Conservation (phyloP, 2,113 vertebrate genomes). For the Pachyramphus minor region DNA sequence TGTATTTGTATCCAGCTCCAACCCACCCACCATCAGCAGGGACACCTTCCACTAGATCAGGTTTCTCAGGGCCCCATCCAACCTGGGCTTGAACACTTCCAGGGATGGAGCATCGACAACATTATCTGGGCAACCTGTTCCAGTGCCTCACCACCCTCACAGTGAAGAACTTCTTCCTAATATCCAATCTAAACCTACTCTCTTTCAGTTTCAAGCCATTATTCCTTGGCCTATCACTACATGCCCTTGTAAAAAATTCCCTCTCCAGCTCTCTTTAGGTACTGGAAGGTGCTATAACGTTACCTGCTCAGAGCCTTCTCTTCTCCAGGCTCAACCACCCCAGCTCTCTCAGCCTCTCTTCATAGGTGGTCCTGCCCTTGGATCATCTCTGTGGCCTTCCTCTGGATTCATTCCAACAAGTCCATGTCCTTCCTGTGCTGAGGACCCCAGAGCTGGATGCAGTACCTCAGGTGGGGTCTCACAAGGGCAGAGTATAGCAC, state of each 20-base stretch:
- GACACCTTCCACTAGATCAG: neutral
- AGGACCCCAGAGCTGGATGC: neutral
- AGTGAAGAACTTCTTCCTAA: neutral
- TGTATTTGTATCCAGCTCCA: neutral
- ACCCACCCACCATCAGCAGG: neutral
- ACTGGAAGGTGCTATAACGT: neutral
- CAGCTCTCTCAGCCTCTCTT: neutral
- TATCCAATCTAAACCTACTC: neutral
- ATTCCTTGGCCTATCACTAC: neutral
- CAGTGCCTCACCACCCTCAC: neutral
- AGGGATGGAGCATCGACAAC: neutral
- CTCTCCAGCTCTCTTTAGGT: neutral
- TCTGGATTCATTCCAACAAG: neutral
- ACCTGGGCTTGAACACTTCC: neutral
- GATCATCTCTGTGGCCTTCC: neutral
- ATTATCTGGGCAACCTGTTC: neutral
- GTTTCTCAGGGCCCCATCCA: neutral
- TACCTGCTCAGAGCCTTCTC: neutral
- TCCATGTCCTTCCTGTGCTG: neutral
- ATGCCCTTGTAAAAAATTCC: neutral
- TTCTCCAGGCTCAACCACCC: neutral
- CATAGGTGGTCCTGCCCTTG: neutral
- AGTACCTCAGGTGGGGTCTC: neutral
- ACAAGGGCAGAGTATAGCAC: neutral
- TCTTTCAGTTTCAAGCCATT: neutral